Evolutionary conservation across 2,888 invertebrate genomes (phyloP).

Genomic region (Spatulosminthurus flaviceps): DNA sequence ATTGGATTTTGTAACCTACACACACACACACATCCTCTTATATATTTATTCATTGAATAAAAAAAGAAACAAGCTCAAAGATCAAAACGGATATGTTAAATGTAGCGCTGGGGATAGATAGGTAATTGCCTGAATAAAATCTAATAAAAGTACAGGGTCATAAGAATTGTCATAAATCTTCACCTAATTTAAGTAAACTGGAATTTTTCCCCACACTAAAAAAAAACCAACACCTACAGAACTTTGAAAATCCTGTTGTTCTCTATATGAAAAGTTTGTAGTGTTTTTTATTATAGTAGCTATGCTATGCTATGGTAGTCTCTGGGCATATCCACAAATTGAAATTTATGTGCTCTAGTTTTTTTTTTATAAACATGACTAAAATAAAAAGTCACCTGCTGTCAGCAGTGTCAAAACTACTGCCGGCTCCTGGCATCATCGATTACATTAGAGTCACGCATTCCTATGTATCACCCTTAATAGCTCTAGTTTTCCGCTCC

Average conservation of each 20-base stretch:
- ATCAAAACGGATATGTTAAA: no score
- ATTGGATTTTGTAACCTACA: no score
- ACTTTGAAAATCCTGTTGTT: background rate
- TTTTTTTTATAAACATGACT: background rate
- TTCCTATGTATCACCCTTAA: background rate
- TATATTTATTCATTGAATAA: no score
- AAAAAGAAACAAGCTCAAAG: no score
- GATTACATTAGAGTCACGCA: constrained; percentile 27
- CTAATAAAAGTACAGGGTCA: no score
- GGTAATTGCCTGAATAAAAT: no score
- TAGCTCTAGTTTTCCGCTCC: constrained; percentile 12
- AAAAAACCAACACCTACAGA: background rate
- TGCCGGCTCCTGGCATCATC: constrained; percentile 3
- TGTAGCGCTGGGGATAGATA: no score
- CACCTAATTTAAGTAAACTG: no score
- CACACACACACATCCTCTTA: no score
- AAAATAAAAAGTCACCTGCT: constrained; percentile 34
- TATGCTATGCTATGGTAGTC: background rate
- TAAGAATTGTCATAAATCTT: no score
- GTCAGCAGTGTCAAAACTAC: constrained; percentile 25
- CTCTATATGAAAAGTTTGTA: background rate
- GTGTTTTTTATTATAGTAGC: background rate
- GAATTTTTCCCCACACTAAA: no score
- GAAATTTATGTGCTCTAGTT: constrained; percentile 27
- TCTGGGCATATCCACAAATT: background rate